Conservation (phyloP, 2,888 invertebrate genomes). For the Lapara coniferarum region DNA sequence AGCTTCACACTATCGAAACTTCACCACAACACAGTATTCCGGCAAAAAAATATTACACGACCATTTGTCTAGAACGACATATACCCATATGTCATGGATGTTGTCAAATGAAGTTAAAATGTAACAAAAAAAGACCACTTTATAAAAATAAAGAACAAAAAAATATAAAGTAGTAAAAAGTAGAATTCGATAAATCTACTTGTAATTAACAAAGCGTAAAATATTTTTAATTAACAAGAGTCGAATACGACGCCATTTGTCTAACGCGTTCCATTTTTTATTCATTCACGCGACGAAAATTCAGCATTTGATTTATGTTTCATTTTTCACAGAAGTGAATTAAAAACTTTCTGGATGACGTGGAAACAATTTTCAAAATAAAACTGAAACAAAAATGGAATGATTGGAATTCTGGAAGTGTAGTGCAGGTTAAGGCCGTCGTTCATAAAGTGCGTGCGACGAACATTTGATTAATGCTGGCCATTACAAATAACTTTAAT, state of each 20-base stretch:
- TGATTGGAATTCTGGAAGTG: constrained; percentile 23
- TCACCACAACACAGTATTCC: no score
- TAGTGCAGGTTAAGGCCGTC: background rate
- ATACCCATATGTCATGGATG: no score
- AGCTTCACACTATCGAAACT: no score
- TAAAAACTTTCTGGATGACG: constrained; percentile 23
- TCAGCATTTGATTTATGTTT: background rate
- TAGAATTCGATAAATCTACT: background rate
- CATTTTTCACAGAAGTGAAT: constrained; percentile 20
- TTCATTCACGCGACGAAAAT: constrained; percentile 9
- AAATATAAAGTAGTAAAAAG: no score
- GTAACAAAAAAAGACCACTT: no score
- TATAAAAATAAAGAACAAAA: no score
- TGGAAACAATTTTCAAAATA: constrained; percentile 22
- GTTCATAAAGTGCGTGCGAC: background rate
- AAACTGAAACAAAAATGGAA: constrained; percentile 25
- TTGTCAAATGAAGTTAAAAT: no score
- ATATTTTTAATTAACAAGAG: constrained; percentile 16
- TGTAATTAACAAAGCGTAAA: constrained; percentile 5
- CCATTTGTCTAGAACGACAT: no score
- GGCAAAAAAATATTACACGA: no score
- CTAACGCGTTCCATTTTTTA: background rate
- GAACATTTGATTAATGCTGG: background rate
- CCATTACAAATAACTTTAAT: background rate
- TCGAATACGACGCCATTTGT: background rate